These are phyloP conservation scores for Ethmia dodecea DNA, from an alignment of 2,888 invertebrate genomes.

Conservation along the genomic window DNA sequence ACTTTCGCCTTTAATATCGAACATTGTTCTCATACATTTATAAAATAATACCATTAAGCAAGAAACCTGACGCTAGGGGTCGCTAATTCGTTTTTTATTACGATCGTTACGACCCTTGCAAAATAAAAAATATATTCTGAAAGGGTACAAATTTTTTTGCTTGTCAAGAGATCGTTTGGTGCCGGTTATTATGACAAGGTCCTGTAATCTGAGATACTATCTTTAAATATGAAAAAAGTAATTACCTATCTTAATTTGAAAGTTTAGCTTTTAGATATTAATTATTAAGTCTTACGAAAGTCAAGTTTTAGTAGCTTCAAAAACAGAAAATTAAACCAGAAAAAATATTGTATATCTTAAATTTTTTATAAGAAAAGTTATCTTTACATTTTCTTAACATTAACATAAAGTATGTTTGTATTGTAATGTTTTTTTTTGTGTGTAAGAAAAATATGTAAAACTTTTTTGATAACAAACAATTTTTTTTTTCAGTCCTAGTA, in stretches of 20 bases:
- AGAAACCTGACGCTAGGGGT: slow-evolving; percentile 29
- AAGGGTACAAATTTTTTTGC: slow-evolving; percentile 40
- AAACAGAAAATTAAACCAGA: background rate
- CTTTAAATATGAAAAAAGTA: slow-evolving; percentile 5
- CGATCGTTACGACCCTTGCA: slow-evolving; percentile 45
- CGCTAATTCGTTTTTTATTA: slow-evolving; percentile 63
- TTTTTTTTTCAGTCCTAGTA: too few species aligned
- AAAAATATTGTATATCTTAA: too few species aligned
- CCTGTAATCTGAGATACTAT: slow-evolving; percentile 6
- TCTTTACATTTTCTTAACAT: too few species aligned
- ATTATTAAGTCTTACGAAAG: background rate
- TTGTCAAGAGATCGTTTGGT: slow-evolving; percentile 30
- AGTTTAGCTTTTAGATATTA: background rate
- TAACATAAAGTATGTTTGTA: too few species aligned
- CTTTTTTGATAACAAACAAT: too few species aligned
- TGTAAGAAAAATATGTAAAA: too few species aligned
- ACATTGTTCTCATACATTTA: slow-evolving; percentile 31
- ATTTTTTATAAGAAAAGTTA: too few species aligned
- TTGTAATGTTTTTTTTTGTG: too few species aligned
- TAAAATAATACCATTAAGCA: slow-evolving; percentile 27
- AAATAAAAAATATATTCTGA: slow-evolving; percentile 35
- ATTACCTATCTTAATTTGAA: too few species aligned
- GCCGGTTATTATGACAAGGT: slow-evolving; percentile 16
- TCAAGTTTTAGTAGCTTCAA: background rate
- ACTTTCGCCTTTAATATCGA: slow-evolving; percentile 21